These are phyloP conservation scores for Plagodis pulveraria DNA, from an alignment of 2,888 invertebrate species.

Conservation along the genomic window DNA sequence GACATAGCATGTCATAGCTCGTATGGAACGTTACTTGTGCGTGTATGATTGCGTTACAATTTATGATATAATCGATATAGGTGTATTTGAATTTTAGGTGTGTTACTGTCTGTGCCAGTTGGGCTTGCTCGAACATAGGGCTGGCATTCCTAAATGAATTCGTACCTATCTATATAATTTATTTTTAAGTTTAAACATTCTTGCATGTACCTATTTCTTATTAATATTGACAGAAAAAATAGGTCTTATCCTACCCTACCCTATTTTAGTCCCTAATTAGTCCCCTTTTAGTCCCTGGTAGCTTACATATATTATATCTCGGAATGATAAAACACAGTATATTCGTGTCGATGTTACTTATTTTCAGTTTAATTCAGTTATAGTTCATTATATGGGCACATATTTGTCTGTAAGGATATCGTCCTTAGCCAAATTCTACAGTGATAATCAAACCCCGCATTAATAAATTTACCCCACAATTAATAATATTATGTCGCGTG, in stretches of 20 bases:
- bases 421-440: constrained; percentile 6
- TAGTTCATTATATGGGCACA: too few species aligned
- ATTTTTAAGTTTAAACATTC: constrained; percentile 21
- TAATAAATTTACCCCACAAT: constrained; percentile 36
- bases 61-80: constrained; percentile 70
- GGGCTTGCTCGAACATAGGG: constrained; percentile 35
- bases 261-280: too few species aligned
- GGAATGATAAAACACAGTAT: not conserved
- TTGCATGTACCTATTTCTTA: constrained; percentile 12
- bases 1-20: constrained; percentile 78
- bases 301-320: too few species aligned
- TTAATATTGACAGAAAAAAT: too few species aligned
- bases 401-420: too few species aligned
- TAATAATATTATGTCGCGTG: constrained; percentile 42
- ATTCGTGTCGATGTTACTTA: too few species aligned
- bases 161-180: constrained; percentile 28
- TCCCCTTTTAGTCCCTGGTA: too few species aligned
- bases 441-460: constrained; percentile 19
- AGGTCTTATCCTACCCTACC: too few species aligned
- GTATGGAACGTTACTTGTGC: constrained; percentile 67
- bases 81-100: constrained; percentile 54
- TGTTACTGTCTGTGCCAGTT: constrained; percentile 41
- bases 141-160: constrained; percentile 13
- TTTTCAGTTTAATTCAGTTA: too few species aligned
- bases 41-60: constrained; percentile 73